phyloP scores from a whole-genome alignment of 2,797 vertebrate genomes.

The Sebastes vulpes region DNA sequence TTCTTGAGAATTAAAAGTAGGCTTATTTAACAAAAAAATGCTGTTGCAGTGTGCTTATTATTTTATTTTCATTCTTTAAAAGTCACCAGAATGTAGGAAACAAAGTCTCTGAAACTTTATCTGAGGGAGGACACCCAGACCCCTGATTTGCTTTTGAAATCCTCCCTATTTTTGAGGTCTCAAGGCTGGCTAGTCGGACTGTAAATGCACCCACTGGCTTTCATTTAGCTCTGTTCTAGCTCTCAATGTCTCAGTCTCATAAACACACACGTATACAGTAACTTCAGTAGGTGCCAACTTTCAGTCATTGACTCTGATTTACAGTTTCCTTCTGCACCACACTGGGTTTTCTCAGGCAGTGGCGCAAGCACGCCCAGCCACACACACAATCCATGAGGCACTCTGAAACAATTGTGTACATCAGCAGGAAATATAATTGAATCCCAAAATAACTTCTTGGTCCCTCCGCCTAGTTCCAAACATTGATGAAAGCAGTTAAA shows the following conservation, averaged over 20 bases:
- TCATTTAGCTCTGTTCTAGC: neutral
- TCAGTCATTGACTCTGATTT: neutral
- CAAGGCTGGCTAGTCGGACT: neutral
- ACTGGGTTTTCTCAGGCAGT: constrained; percentile 5
- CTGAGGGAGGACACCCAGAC: no score
- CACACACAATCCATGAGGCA: constrained; percentile 28
- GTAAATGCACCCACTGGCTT: neutral
- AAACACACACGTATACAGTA: neutral
- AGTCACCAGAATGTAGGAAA: no score
- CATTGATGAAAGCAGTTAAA: constrained; percentile 36
- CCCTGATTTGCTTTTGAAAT: neutral
- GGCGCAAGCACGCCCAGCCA: constrained; percentile 1
- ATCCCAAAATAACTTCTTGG: constrained; percentile 75
- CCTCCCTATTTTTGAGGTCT: neutral
- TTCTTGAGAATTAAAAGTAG: neutral
- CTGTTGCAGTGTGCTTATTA: neutral
- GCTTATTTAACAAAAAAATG: neutral
- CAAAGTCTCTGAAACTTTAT: no score
- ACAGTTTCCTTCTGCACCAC: neutral
- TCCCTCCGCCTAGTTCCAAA: constrained; percentile 28
- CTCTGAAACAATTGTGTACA: constrained; percentile 56
- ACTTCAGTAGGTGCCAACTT: neutral
- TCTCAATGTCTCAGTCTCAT: neutral
- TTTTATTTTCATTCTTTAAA: no score
- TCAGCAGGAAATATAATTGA: constrained; percentile 81